These are phyloP conservation scores for Bombus waltoni DNA, from an alignment of 1,140 invertebrate species.

Conservation along the genomic window DNA sequence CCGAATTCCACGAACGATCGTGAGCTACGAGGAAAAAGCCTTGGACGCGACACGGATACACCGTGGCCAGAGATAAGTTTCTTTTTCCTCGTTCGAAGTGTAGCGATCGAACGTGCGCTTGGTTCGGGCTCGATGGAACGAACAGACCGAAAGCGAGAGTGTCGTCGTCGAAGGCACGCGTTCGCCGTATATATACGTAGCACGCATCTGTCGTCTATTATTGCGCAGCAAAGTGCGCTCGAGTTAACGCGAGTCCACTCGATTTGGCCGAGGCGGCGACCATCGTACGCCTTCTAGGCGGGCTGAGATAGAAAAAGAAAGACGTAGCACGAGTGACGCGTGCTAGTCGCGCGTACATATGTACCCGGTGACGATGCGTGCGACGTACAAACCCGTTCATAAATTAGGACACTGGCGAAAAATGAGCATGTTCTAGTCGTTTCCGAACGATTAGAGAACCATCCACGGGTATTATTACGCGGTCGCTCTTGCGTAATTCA, in stretches of 20 bases:
- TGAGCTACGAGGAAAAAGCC: neutral
- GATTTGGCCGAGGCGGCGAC: conserved; percentile 6
- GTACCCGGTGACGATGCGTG: no score
- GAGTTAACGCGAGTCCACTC: conserved; percentile 19
- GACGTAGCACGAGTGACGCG: neutral
- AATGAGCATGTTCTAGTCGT: no score
- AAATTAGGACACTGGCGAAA: no score
- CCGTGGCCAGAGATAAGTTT: neutral
- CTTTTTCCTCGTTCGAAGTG: neutral
- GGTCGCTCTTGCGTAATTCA: no score
- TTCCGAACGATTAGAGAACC: no score
- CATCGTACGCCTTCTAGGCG: neutral
- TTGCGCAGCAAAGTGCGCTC: conserved; percentile 32
- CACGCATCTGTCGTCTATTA: conserved; percentile 17
- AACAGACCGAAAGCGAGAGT: neutral
- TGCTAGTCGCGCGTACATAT: neutral
- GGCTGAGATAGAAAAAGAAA: neutral
- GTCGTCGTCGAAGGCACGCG: neutral
- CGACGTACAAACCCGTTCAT: no score
- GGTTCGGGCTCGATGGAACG: neutral
- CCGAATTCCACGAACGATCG: conserved; percentile 6
- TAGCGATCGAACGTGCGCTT: neutral
- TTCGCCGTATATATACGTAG: neutral
- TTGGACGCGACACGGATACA: neutral
- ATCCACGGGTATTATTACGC: no score